These are phyloP conservation scores for Tapirus indicus DNA, from an alignment of 2,797 vertebrate genomes.

Conservation along the genomic window DNA sequence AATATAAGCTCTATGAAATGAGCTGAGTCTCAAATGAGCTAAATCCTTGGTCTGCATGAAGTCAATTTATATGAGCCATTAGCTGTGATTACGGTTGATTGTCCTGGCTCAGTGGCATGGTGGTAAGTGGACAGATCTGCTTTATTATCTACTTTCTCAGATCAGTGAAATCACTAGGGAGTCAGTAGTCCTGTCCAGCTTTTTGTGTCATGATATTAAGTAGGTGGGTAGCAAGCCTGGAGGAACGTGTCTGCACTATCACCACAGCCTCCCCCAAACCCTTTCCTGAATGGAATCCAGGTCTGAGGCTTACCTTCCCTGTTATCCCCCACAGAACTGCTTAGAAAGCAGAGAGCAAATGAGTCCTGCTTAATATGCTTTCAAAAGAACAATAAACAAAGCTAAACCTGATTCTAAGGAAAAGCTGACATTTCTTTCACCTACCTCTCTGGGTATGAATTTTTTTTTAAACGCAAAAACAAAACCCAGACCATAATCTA, in stretches of 20 bases:
- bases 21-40: background rate
- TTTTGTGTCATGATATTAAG: background rate
- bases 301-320: background rate
- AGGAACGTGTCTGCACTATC: background rate
- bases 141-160: background rate
- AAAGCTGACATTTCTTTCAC: constrained; percentile 40
- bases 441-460: background rate
- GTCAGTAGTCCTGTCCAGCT: background rate
- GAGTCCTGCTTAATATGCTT: background rate
- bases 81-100: background rate
- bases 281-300: background rate
- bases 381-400: background rate
- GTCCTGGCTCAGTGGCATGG: background rate
- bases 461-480: constrained; percentile 22
- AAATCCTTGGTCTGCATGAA: background rate
- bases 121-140: background rate
- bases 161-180: background rate
- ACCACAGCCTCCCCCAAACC: background rate
- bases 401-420: background rate
- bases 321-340: background rate
- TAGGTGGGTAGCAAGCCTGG: background rate
- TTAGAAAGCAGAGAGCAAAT: background rate
- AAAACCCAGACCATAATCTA: background rate
- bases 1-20: background rate
- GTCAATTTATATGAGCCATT: background rate